Base-by-base conservation (phyloP, 2,113 vertebrate genomes). In the Gasterosteus nipponicus region DNA sequence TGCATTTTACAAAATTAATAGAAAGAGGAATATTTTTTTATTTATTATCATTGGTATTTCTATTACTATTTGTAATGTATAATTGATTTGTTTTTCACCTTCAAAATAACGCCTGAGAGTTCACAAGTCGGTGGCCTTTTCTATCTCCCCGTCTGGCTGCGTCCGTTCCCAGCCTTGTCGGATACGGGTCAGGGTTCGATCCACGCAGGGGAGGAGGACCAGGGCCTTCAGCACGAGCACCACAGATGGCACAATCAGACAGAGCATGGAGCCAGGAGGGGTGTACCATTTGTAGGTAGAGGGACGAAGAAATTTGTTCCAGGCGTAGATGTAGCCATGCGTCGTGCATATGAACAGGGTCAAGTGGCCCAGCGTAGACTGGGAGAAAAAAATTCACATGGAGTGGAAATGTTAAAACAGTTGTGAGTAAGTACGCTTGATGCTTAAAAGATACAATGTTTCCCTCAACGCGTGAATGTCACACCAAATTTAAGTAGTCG, bases 351-450 rank as follows among this genome's bases (percentile, higher is more conserved):
- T 83, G 73, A 94, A 65, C 88, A 99, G 75, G 3, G 96, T 95
- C 75, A 97, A 71, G 72, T 96, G 95, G 71, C 97, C 98, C 41
- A 99, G 92, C 87, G 96, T 98, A 68, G 95, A 98, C 97, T 98
- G 89, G 66, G 44, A 83, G 47, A 84, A 76, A 19, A 3, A 19
- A 61, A 64, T 16, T 10, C 16, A 51, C 2, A 64, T 19, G 2
- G 19, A 57, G 26, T 18, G 16, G 2, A 54, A 41, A 57, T 19
- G 54, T 69, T 44, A 33, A 54, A 62, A 69, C 0, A 31, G 46
- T 2, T 38, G 16, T 8, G 33, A 35, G 1, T 11, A 46, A 46
- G 65, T 22, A 22, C 3, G 3, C 4, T 53, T 19, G 54, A 35
- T 35, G 33, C 33, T 35, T 35, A 35, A 4, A 35, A 35, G 5